A percentile compares a stretch with the other conserved stretches of the same genome.
Evolutionary conservation across 1,140 invertebrate genomes (phyloP).

Genomic region (Contarinia nasturtii): DNA sequence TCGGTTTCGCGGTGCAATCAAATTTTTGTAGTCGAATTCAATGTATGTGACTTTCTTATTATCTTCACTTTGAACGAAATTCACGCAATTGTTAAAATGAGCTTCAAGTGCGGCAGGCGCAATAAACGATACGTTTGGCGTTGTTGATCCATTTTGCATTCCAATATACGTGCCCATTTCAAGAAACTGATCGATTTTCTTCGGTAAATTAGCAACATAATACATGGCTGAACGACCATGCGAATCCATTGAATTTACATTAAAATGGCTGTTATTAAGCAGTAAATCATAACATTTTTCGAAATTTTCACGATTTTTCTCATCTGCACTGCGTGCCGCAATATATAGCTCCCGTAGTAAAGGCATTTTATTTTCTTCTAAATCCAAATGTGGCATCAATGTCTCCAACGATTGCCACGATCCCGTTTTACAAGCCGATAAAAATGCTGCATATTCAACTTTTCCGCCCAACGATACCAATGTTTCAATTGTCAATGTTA

Average conservation of each 20-base stretch:
- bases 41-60: background rate
- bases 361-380: background rate
- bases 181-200: background rate
- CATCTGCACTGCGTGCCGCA: background rate
- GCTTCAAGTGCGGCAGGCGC: background rate
- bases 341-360: background rate
- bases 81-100: background rate
- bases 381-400: background rate
- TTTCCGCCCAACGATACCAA: background rate
- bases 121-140: background rate
- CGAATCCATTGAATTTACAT: background rate
- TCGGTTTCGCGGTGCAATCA: background rate
- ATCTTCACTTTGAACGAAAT: constrained; percentile 1
- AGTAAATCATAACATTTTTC: background rate
- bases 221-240: constrained; percentile 1
- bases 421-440: background rate
- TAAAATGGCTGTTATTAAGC: background rate
- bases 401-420: background rate
- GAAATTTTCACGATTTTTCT: background rate
- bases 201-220: background rate
- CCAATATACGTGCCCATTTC: background rate
- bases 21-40: background rate
- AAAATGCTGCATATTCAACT: background rate
- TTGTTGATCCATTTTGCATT: background rate
- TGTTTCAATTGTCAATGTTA: background rate